These are phyloP conservation scores for Phymanthus crucifer DNA, from an alignment of 92 coral and sea anemone genomes.

Conservation along the genomic window DNA sequence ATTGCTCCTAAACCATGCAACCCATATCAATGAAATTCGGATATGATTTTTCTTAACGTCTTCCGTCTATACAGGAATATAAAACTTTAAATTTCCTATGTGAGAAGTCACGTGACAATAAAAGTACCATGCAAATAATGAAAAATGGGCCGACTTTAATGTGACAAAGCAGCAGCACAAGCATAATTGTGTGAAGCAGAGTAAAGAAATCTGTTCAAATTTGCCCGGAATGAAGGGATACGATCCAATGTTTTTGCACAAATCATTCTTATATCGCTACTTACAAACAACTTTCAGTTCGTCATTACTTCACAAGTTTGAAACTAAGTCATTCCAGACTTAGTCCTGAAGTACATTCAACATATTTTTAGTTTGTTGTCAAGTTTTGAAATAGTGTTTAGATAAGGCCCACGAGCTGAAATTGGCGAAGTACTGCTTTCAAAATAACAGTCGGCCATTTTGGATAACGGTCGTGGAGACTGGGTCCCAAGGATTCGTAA, in stretches of 20 bases:
- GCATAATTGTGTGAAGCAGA: background rate
- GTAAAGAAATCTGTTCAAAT: background rate
- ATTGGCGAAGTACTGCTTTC: background rate
- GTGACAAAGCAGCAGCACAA: background rate
- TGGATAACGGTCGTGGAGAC: background rate
- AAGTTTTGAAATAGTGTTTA: background rate
- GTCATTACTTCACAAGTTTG: background rate
- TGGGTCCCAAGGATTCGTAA: background rate
- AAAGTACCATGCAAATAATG: background rate
- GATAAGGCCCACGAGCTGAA: background rate
- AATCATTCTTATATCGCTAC: background rate
- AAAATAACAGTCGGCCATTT: background rate
- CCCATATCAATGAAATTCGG: background rate
- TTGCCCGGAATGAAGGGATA: slow-evolving; percentile 12
- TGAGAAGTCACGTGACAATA: slow-evolving; percentile 1
- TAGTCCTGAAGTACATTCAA: background rate
- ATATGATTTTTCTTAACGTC: background rate
- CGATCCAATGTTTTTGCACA: background rate
- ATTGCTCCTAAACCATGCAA: background rate
- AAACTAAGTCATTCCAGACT: background rate
- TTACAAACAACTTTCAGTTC: too few species aligned
- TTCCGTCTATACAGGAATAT: background rate
- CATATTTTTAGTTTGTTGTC: background rate
- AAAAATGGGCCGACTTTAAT: background rate
- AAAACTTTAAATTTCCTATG: background rate